Conservation (phyloP, 2,797 vertebrate species). For the Thamnophis elegans region DNA sequence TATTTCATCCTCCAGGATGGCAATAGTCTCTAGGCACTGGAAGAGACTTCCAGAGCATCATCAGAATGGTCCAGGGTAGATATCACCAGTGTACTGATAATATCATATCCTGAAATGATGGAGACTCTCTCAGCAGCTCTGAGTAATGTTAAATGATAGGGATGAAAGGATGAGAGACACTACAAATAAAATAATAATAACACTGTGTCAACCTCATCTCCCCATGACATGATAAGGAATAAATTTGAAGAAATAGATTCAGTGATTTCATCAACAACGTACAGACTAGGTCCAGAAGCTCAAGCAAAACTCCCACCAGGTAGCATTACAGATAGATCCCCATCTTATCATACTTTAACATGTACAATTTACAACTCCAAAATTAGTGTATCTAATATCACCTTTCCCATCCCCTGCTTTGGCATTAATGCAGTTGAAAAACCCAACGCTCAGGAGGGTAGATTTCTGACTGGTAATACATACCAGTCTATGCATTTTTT, state of each 20-base stretch:
- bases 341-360: neutral
- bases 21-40: neutral
- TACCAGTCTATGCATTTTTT: neutral
- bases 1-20: neutral
- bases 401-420: neutral
- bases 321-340: neutral
- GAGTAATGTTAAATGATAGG: neutral
- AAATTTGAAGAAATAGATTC: neutral
- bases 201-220: neutral
- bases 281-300: neutral
- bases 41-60: neutral
- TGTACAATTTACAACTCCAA: neutral
- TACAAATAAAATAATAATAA: neutral
- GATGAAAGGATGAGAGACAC: neutral
- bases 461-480: neutral
- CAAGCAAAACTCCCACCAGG: neutral
- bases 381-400: neutral
- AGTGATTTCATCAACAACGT: neutral
- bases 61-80: neutral
- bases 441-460: neutral
- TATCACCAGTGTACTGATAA: neutral
- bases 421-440: neutral
- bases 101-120: neutral
- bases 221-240: neutral
- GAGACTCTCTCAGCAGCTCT: neutral